A percentile compares a stretch with the other conserved stretches of the same genome.
Conservation (phyloP, 1,140 invertebrate genomes). For the Rhagoletis zephyria region DNA sequence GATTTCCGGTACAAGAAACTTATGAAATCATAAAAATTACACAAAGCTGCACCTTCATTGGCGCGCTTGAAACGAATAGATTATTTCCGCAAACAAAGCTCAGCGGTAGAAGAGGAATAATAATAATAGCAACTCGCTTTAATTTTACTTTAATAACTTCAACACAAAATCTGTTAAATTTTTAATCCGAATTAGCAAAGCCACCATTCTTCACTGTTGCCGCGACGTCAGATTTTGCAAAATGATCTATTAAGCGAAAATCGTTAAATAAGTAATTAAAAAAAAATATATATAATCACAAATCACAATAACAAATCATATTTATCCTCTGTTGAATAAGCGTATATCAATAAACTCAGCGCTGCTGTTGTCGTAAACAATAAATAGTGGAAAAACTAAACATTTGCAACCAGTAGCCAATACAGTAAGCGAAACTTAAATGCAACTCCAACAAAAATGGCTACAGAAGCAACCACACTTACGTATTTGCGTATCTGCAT, state of each 20-base stretch:
- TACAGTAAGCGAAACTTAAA: background rate
- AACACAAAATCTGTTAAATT: background rate
- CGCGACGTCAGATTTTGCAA: background rate
- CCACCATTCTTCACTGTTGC: background rate
- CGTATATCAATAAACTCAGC: background rate
- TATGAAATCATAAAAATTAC: conserved; percentile 1
- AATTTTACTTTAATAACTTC: background rate
- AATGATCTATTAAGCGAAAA: background rate
- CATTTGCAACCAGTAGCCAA: background rate
- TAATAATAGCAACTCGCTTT: background rate
- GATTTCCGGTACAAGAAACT: background rate
- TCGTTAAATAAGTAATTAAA: conserved; percentile 1
- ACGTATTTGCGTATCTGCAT: background rate
- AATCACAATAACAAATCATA: conserved; percentile 18
- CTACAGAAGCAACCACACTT: background rate
- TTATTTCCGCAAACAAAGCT: conserved; percentile 40
- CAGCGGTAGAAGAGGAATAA: background rate
- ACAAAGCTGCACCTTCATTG: conserved; percentile 9
- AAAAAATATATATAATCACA: background rate
- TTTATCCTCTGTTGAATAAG: background rate
- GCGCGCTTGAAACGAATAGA: conserved; percentile 18
- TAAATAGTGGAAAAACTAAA: conserved; percentile 1
- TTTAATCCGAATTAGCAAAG: conserved; percentile 5
- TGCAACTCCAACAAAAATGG: background rate
- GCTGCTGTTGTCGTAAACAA: conserved; percentile 36